These are phyloP conservation scores for Spodoptera littoralis DNA, from an alignment of 2,888 invertebrate species.

Conservation along the genomic window DNA sequence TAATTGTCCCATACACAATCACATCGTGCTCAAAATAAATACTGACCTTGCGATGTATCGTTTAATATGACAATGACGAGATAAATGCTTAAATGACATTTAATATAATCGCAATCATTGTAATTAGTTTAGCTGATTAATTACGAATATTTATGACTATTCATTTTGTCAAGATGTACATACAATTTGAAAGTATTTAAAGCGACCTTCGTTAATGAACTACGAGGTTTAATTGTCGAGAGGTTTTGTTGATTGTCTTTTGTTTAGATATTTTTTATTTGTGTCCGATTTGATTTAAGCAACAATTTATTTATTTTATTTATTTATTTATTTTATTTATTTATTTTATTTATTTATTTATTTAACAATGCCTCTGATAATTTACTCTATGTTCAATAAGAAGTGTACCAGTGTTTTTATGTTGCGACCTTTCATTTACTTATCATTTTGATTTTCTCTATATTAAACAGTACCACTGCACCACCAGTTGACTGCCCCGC, in stretches of 20 bases:
- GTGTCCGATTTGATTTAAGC: neutral
- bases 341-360: too few species aligned
- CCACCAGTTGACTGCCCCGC: too few species aligned
- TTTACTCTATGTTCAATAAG: too few species aligned
- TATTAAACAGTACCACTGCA: too few species aligned
- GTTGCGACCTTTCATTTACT: too few species aligned
- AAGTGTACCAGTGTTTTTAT: too few species aligned
- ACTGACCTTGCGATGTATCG: constrained; percentile 12
- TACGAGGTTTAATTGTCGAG: constrained; percentile 14
- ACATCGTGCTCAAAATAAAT: constrained; percentile 2
- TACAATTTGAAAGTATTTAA: constrained; percentile 4
- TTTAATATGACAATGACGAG: constrained; percentile 27
- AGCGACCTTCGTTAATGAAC: constrained; percentile 24
- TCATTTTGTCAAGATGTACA: constrained; percentile 9
- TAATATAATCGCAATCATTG: constrained; percentile 38
- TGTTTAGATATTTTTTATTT: neutral
- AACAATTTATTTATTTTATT: too few species aligned
- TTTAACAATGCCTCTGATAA: too few species aligned
- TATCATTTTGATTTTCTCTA: too few species aligned
- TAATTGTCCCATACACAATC: neutral
- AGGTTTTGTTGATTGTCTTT: constrained; percentile 10
- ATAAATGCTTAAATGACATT: constrained; percentile 37
- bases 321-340: too few species aligned
- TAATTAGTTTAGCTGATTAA: constrained; percentile 41
- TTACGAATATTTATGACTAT: constrained; percentile 12